These are phyloP conservation scores for Scatophagus argus DNA, from an alignment of 2,113 vertebrate genomes.

Conservation along the genomic window DNA sequence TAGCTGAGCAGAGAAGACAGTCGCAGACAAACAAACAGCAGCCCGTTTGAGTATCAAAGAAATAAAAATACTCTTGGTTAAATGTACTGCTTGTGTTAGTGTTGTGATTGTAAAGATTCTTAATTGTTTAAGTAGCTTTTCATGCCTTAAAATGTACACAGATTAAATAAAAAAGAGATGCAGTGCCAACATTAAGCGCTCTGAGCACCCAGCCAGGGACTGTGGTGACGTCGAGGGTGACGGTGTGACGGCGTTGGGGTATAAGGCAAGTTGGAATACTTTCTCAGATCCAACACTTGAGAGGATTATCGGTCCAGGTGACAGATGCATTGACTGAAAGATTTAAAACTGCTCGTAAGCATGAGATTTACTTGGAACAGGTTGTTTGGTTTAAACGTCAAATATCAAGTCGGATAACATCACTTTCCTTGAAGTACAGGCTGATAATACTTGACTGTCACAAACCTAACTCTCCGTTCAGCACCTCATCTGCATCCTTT, in stretches of 20 bases:
- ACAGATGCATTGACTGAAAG: not conserved
- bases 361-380: not conserved
- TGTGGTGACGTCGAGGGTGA: slow-evolving; percentile 58
- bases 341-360: not conserved
- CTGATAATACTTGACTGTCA: not conserved
- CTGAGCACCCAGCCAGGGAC: slow-evolving; percentile 1
- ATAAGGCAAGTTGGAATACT: slow-evolving; percentile 42
- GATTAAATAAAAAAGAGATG: not conserved
- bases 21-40: not conserved
- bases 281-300: not conserved
- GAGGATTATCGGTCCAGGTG: not conserved
- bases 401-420: not conserved
- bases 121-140: not conserved
- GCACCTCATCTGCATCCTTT: not conserved
- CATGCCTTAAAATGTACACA: not conserved
- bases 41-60: not conserved
- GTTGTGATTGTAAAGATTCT: not conserved
- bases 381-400: not conserved
- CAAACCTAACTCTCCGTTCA: accelerated
- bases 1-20: slow-evolving; percentile 26
- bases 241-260: not conserved
- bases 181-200: not conserved
- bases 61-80: not conserved
- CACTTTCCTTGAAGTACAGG: not conserved
- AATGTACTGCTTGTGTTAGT: not conserved